phyloP scores from a whole-genome alignment of 1,140 invertebrate species.

The Magallana ariakensis region DNA sequence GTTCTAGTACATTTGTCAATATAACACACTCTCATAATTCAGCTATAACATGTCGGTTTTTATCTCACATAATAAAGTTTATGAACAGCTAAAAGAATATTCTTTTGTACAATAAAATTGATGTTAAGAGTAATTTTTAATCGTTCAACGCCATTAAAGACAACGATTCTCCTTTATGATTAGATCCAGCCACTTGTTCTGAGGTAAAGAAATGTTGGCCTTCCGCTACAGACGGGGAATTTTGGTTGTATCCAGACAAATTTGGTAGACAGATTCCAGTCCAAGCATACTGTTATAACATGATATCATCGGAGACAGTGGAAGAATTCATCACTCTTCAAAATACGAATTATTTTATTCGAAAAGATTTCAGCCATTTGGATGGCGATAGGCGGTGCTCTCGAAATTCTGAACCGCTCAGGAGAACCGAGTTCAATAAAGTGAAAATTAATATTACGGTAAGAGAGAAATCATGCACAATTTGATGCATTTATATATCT shows the following conservation, averaged over 20 bases:
- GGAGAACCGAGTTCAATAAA: neutral
- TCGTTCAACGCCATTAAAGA: too few relatives aligned
- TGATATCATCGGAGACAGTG: neutral
- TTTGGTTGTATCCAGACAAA: neutral
- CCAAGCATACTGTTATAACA: neutral
- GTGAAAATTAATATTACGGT: neutral
- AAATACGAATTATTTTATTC: neutral
- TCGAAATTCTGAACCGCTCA: neutral
- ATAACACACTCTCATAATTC: too few relatives aligned
- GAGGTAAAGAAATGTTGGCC: neutral
- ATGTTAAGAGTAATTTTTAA: too few relatives aligned
- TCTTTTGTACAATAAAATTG: too few relatives aligned
- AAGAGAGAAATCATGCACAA: neutral
- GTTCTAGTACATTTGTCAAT: too few relatives aligned
- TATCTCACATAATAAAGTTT: too few relatives aligned
- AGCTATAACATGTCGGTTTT: too few relatives aligned
- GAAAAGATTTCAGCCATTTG: neutral
- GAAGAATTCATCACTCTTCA: neutral
- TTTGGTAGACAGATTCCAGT: neutral
- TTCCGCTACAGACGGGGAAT: neutral
- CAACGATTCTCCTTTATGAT: too few relatives aligned
- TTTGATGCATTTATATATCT: too few relatives aligned
- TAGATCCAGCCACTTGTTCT: conserved; percentile 3
- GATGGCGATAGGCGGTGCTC: neutral
- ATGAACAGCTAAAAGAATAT: too few relatives aligned